Evolutionary conservation across 2,888 invertebrate species (phyloP).

Genomic region (Shargacucullia verbasci): DNA sequence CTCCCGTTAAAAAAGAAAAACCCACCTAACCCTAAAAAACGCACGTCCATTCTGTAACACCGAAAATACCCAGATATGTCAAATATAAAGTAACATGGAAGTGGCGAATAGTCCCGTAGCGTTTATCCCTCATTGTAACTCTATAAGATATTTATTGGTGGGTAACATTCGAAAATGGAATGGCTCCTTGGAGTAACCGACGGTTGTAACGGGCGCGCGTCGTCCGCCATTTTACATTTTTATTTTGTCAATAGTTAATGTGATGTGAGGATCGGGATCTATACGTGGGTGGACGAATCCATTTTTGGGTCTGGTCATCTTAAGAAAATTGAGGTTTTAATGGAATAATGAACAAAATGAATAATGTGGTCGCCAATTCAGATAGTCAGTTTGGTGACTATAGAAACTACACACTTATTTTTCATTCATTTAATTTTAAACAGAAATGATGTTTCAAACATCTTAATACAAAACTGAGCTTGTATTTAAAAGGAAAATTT

Average conservation of each 20-base stretch:
- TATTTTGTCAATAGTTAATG: conserved; percentile 89
- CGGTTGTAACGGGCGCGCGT: conserved; percentile 80
- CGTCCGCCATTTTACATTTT: conserved; percentile 85
- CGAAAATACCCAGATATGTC: conserved; percentile 49
- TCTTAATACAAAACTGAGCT: too few relatives aligned
- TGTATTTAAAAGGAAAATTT: too few relatives aligned
- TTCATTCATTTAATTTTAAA: too few relatives aligned
- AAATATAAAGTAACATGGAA: conserved; percentile 54
- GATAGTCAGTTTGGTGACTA: too few relatives aligned
- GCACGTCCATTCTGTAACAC: conserved; percentile 31
- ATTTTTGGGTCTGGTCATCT: conserved; percentile 13
- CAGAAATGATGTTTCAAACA: too few relatives aligned
- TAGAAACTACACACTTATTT: too few relatives aligned
- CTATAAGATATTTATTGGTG: conserved; percentile 88
- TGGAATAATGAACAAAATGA: too few relatives aligned
- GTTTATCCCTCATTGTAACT: conserved; percentile 85
- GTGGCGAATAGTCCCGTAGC: conserved; percentile 74
- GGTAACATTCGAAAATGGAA: conserved; percentile 84
- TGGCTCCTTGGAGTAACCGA: conserved; percentile 74
- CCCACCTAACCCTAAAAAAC: conserved; percentile 48
- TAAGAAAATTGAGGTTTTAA: conserved; percentile 18
- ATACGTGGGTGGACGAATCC: conserved; percentile 26
- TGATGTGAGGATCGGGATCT: conserved; percentile 61
- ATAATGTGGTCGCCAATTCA: too few relatives aligned
- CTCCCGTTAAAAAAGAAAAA: not conserved